phyloP scores from a whole-genome alignment of 2,888 invertebrate species.

The Odiellus spinosus region DNA sequence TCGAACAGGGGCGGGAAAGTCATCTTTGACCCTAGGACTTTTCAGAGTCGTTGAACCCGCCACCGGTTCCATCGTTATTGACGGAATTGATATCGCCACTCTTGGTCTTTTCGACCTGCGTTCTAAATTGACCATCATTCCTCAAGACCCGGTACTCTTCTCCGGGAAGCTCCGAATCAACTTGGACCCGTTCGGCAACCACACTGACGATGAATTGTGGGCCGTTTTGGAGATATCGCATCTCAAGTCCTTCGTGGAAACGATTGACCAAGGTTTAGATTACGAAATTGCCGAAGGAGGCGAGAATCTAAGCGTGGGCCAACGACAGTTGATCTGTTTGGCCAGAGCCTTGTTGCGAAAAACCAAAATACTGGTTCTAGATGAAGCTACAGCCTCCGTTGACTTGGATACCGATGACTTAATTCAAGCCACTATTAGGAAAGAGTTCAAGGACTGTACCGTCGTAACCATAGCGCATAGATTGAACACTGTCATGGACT shows the following conservation, averaged over 20 bases:
- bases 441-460: not conserved
- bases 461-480: not conserved
- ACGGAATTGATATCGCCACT: constrained; percentile 25
- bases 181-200: constrained; percentile 19
- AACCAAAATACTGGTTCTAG: not conserved
- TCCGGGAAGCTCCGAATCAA: constrained; percentile 20
- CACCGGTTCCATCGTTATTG: constrained; percentile 27
- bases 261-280: constrained; percentile 2
- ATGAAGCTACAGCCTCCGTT: not conserved
- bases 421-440: not conserved
- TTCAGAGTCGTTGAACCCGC: constrained; percentile 28
- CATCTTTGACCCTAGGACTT: constrained; percentile 26
- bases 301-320: constrained; percentile 1
- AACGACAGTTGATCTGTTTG: constrained; percentile 1
- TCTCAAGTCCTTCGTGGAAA: constrained; percentile 15
- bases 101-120: constrained; percentile 31
- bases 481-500: not conserved
- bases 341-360: not conserved
- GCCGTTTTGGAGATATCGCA: constrained; percentile 19
- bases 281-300: constrained; percentile 11
- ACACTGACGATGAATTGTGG: constrained; percentile 19
- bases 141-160: constrained; percentile 40
- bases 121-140: constrained; percentile 29
- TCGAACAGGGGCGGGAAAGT: constrained; percentile 30
- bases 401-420: not conserved